A percentile compares a stretch with the other conserved stretches of the same genome.
phyloP scores from a whole-genome alignment of 2,888 invertebrate genomes.

The Caenorhabditis virilis region DNA sequence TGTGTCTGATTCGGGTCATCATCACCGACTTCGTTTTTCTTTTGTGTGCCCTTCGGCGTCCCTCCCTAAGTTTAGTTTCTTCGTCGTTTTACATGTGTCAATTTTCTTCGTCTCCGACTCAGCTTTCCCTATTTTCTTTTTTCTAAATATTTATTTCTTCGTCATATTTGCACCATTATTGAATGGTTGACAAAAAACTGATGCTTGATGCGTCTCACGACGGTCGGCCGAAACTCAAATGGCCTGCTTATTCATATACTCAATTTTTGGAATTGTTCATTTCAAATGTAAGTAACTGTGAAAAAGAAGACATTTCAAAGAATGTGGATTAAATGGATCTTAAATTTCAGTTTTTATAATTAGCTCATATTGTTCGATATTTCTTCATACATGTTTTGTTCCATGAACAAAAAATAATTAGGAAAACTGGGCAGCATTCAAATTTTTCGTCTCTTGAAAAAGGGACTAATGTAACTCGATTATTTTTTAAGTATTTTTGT shows the following conservation, averaged over 20 bases:
- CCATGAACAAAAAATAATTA: neutral
- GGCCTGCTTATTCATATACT: slow-evolving; percentile 40
- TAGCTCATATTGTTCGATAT: neutral
- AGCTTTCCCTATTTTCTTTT: too few relatives aligned
- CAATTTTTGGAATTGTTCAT: slow-evolving; percentile 34
- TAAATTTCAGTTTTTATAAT: neutral
- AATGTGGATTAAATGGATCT: neutral
- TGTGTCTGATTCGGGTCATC: neutral
- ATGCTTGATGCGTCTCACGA: neutral
- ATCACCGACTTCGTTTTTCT: neutral
- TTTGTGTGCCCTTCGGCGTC: too few relatives aligned
- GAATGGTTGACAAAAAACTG: neutral
- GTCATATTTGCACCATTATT: neutral
- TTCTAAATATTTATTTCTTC: neutral
- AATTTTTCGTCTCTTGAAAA: too few relatives aligned
- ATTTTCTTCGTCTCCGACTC: too few relatives aligned
- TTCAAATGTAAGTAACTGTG: slow-evolving; percentile 36
- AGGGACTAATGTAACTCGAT: too few relatives aligned
- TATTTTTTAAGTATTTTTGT: too few relatives aligned
- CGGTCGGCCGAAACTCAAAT: slow-evolving; percentile 5
- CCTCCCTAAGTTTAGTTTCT: too few relatives aligned
- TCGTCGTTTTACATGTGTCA: too few relatives aligned
- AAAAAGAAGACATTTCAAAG: too few relatives aligned
- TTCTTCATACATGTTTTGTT: neutral
- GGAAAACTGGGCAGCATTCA: too few relatives aligned